Conservation (phyloP, 2,888 invertebrate species). For the Calameuta pallipes region DNA sequence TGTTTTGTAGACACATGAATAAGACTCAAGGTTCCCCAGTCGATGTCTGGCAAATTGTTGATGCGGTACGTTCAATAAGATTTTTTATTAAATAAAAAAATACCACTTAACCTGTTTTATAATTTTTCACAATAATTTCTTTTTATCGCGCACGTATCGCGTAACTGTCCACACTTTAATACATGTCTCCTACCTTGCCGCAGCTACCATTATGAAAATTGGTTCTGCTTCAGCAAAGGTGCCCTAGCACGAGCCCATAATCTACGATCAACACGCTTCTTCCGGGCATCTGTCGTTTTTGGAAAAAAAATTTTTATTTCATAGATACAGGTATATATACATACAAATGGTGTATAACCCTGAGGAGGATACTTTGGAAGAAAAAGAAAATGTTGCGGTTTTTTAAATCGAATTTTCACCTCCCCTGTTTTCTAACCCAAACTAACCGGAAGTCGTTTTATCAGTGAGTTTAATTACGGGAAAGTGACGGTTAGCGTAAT, state of each 20-base stretch:
- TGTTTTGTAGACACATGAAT: neutral
- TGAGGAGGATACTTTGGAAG: neutral
- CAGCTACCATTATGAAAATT: neutral
- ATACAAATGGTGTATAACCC: neutral
- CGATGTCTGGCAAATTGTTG: neutral
- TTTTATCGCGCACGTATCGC: neutral
- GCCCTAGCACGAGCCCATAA: conserved; percentile 38
- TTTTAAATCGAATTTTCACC: neutral
- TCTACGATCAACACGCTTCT: conserved; percentile 38
- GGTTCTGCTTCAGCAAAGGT: conserved; percentile 25
- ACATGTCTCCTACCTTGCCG: neutral
- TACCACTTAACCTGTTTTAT: neutral
- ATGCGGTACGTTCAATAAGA: neutral
- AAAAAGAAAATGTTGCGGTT: neutral
- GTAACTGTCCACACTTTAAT: neutral
- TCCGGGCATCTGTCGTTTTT: conserved; percentile 45
- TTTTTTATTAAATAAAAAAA: neutral
- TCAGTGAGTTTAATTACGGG: neutral
- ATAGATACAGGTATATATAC: neutral
- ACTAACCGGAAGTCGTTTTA: neutral
- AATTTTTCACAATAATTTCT: neutral
- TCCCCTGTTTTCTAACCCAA: neutral
- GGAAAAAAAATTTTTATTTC: conserved; percentile 9
- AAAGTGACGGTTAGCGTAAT: neutral
- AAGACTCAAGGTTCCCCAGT: neutral